Percentiles rank a stretch among this genome's conserved stretches.
Conservation (phyloP, 2,113 vertebrate species). For the Cephalopholis sonnerati region DNA sequence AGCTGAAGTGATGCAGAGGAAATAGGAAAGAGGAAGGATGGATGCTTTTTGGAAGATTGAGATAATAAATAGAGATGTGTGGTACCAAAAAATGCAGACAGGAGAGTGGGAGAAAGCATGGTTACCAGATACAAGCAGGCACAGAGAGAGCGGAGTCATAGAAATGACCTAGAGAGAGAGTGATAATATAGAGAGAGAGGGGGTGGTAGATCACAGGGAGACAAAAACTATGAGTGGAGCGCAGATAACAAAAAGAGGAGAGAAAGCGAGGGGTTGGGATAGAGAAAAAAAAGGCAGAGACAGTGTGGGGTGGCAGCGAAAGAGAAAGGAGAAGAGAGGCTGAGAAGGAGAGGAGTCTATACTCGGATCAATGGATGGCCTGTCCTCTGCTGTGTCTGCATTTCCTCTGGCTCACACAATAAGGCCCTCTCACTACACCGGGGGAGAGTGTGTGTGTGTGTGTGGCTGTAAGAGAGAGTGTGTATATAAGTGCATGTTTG, state of each 20-base stretch:
- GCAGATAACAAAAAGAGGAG: slow-evolving; percentile 50
- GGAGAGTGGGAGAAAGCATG: slow-evolving; percentile 24
- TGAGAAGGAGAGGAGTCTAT: slow-evolving; percentile 66
- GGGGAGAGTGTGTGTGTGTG: slow-evolving; percentile 10
- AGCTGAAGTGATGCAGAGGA: slow-evolving; percentile 15
- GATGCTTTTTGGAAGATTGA: slow-evolving; percentile 37
- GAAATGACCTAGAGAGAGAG: slow-evolving; percentile 35
- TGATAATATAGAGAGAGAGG: slow-evolving; percentile 38
- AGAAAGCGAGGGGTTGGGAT: slow-evolving; percentile 42
- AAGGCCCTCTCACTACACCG: slow-evolving; percentile 73
- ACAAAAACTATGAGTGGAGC: slow-evolving; percentile 47
- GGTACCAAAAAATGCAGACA: slow-evolving; percentile 27
- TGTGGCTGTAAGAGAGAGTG: slow-evolving; percentile 4
- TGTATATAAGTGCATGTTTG: slow-evolving; percentile 7
- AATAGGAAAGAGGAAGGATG: slow-evolving; percentile 24
- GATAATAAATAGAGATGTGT: slow-evolving; percentile 33
- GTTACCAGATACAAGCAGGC: slow-evolving; percentile 19
- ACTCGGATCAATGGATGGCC: slow-evolving; percentile 76
- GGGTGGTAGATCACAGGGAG: slow-evolving; percentile 47
- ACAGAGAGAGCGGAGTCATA: slow-evolving; percentile 13
- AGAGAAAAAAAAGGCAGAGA: slow-evolving; percentile 14
- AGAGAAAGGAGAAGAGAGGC: slow-evolving; percentile 48
- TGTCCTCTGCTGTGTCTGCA: slow-evolving; percentile 82
- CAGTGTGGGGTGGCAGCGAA: slow-evolving; percentile 59
- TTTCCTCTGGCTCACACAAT: slow-evolving; percentile 83